A percentile compares a stretch with the other conserved stretches of the same genome.
Conservation (phyloP, 2,797 vertebrate genomes). For the Podarcis siculus region DNA sequence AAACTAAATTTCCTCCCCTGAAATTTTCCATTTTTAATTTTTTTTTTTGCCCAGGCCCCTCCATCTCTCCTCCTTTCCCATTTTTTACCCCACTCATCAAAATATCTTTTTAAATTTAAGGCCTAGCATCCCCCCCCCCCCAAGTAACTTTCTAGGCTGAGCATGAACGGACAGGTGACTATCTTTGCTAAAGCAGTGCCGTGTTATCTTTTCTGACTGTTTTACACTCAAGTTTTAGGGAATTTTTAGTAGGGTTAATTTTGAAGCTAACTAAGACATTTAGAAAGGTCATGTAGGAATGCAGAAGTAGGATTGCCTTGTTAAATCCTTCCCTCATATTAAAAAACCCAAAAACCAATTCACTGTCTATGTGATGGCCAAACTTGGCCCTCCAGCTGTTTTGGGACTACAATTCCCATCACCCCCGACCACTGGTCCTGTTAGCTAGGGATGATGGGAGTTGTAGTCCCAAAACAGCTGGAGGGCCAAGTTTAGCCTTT, state of each 20-base stretch:
- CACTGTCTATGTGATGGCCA: no score
- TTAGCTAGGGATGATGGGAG: no score
- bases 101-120: conserved; percentile 42
- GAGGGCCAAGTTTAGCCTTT: no score
- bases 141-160: neutral
- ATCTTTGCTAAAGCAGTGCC: conserved; percentile 44
- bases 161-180: conserved; percentile 50
- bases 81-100: neutral
- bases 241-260: neutral
- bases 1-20: no score
- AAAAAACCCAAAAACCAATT: neutral
- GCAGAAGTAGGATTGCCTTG: neutral
- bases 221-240: neutral
- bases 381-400: no score
- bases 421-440: no score
- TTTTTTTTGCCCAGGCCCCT: no score
- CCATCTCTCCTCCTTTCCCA: neutral
- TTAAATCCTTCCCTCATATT: neutral
- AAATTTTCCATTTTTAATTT: no score
- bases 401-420: no score
- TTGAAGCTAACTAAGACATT: neutral
- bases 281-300: neutral
- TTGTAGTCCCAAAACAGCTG: no score
- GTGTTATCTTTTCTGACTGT: neutral
- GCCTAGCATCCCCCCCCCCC: conserved; percentile 56